Evolutionary conservation across 2,113 vertebrate species (phyloP), one percentile per base, ranked within the genome.

Genomic region (Cyanoramphus novaezelandiae): DNA sequence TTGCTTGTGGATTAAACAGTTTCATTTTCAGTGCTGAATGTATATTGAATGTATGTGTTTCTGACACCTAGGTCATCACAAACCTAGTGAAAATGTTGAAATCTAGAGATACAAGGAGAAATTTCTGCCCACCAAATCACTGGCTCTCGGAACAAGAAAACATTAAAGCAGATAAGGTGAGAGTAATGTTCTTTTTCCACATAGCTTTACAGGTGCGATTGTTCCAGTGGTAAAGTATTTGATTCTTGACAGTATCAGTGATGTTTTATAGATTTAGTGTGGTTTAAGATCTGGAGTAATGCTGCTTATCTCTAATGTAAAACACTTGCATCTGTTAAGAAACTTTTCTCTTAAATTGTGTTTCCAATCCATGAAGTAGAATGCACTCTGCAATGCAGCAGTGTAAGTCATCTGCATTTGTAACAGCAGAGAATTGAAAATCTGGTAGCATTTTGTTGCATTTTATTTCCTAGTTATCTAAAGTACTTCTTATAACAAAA

Each of bases 21-120:
- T 44, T 55, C 10, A 17, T 71, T 63, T 18, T 8, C 29, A 12
- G 7, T 65, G 44, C 33, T 72, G 31, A 43, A n/a, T 65, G 41
- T 68, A 2, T 72, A 27, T 85, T 92, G 82, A 57, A 7, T 11
- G 1, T 17, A 5, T 70, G n/a, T 96, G 8, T 95, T 95, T 85
- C 50, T 96, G 57, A 69, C 62, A 71, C 59, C 9, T 96, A 99
- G 99, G 99, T 99, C 49, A 99, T 99, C 94, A 99, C 99, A 94
- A 99, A 99, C 95, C 98, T 99, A 91, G 99, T 99, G 97, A 99
- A 99, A 97, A 99, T 99, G 99, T 96, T 99, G 86, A 99, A 99
- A 97, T 98, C 99, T 83, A 98, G 99, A 46, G 99, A 99, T 96
- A 99, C 99, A 10, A 98, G 99, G 86, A 98, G 99, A 93, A 99